Percentiles rank a stretch among this genome's conserved stretches.
phyloP scores from a whole-genome alignment of 2,113 vertebrate genomes.

The Puffinus mauretanicus region DNA sequence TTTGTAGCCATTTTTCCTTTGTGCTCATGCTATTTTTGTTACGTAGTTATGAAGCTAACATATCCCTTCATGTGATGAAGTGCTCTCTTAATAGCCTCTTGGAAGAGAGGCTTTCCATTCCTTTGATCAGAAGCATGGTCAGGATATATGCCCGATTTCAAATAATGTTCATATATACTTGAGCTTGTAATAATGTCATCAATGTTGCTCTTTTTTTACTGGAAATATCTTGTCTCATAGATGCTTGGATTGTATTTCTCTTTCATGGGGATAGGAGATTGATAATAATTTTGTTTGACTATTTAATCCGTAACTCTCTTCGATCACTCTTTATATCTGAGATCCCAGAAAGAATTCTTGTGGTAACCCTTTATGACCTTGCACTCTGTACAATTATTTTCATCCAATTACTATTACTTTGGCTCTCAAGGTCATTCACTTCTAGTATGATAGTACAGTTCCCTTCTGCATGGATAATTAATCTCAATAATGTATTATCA shows the following conservation, averaged over 20 bases:
- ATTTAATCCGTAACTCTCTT: background rate
- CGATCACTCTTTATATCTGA: background rate
- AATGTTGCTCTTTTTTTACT: background rate
- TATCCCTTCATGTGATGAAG: background rate
- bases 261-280: background rate
- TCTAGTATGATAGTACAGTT: background rate
- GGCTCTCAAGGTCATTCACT: background rate
- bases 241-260: background rate
- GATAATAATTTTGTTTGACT: background rate
- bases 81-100: background rate
- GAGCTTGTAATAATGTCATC: background rate
- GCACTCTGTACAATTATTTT: background rate
- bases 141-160: background rate
- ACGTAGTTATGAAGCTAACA: background rate
- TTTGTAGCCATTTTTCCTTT: background rate
- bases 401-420: background rate
- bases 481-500: background rate
- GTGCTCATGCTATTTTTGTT: background rate
- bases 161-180: background rate
- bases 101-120: background rate
- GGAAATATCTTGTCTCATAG: background rate
- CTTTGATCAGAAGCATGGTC: background rate
- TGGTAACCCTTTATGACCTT: background rate
- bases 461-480: background rate
- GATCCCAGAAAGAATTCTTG: background rate